phyloP scores from a whole-genome alignment of 2,797 vertebrate genomes.

The Apodemus agrarius region DNA sequence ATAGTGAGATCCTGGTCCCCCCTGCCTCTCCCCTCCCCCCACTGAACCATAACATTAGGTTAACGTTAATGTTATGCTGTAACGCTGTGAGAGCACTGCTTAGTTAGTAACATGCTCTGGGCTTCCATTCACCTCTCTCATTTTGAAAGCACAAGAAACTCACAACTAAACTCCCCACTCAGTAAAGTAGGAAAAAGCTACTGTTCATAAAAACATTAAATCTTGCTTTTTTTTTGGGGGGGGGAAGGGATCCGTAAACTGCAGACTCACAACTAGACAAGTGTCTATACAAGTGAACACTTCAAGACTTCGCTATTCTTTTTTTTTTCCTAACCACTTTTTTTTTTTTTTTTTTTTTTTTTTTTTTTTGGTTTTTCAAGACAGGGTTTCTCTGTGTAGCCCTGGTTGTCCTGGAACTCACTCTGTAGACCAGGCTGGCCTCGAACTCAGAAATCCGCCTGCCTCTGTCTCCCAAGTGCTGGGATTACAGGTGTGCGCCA shows the following conservation, averaged over 20 bases:
- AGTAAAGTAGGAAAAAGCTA: neutral
- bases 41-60: neutral
- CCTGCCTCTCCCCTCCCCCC: no score
- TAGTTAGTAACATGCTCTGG: fast-evolving
- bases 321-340: no score
- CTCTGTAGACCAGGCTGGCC: no score
- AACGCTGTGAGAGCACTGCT: neutral
- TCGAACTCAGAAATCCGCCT: no score
- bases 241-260: neutral
- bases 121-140: neutral
- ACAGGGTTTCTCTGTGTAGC: no score
- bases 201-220: neutral
- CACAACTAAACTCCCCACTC: neutral
- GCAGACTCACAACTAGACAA: neutral
- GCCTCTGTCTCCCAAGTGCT: no score
- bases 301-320: neutral
- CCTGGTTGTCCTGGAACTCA: no score
- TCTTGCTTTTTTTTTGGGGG: neutral
- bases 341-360: no score
- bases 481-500: no score
- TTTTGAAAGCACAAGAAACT: neutral
- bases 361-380: no score
- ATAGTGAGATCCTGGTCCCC: neutral
- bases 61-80: no score
- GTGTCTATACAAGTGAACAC: neutral